Evolutionary conservation across 2,888 invertebrate genomes (phyloP).

Genomic region (Bedellia somnulentella): DNA sequence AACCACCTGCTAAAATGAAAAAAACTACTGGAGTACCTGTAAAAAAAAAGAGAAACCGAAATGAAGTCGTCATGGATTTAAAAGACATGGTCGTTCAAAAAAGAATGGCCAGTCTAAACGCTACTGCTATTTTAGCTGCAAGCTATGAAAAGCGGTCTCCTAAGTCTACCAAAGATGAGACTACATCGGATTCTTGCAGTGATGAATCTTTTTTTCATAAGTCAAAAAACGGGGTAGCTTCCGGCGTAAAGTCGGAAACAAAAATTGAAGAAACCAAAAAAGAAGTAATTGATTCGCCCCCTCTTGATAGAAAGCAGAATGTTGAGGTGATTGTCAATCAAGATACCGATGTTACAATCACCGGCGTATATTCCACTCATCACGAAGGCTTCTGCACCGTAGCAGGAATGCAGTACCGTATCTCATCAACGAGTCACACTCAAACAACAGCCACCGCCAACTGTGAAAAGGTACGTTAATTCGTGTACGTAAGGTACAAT

Average conservation of each 20-base stretch:
- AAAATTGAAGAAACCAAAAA: conserved; percentile 42
- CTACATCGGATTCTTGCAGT: conserved; percentile 60
- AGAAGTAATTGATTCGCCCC: conserved; percentile 31
- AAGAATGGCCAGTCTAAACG: conserved; percentile 89
- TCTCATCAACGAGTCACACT: conserved; percentile 83
- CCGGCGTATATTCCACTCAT: conserved; percentile 81
- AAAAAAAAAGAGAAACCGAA: conserved; percentile 61
- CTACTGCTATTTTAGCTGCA: conserved; percentile 86
- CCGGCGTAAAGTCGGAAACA: conserved; percentile 58
- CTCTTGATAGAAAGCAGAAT: conserved; percentile 52
- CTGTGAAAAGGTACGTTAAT: conserved; percentile 62
- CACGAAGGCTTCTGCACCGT: conserved; percentile 85
- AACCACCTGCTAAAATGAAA: conserved; percentile 45
- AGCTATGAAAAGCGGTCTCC: conserved; percentile 77
- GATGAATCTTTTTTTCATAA: conserved; percentile 55
- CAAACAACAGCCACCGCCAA: conserved; percentile 84
- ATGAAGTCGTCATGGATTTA: conserved; percentile 73
- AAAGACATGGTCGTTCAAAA: conserved; percentile 88
- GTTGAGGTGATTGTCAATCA: conserved; percentile 82
- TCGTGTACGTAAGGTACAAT: too few species aligned
- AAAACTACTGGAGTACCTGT: conserved; percentile 39
- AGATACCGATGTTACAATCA: conserved; percentile 86
- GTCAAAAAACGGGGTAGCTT: conserved; percentile 53
- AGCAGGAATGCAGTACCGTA: conserved; percentile 83
- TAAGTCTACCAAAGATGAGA: conserved; percentile 59